phyloP scores from a whole-genome alignment of 2,113 vertebrate species.

The Muntiacus reevesi region DNA sequence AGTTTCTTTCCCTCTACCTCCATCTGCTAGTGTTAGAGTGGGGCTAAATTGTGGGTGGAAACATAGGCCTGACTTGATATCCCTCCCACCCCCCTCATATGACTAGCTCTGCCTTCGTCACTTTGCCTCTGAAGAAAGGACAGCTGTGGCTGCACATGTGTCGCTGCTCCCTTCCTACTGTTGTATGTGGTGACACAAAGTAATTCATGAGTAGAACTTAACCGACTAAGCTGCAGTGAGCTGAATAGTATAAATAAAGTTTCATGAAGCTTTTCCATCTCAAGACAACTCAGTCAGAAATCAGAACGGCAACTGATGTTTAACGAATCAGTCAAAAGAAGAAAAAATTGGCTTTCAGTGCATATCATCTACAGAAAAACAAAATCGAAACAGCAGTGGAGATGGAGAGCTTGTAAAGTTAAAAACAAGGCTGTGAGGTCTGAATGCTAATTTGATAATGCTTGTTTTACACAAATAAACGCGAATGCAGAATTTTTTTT shows the following conservation, averaged over 20 bases:
- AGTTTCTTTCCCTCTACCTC: background rate
- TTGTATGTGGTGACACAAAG: background rate
- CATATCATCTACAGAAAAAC: background rate
- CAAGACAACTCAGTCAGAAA: background rate
- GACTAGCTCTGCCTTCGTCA: background rate
- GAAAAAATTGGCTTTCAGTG: background rate
- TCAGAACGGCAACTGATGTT: background rate
- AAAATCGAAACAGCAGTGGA: background rate
- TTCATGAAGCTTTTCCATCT: background rate
- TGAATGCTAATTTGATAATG: background rate
- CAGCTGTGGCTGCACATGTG: background rate
- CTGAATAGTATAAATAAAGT: conserved; percentile 3
- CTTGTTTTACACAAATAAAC: background rate
- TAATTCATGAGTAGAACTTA: background rate
- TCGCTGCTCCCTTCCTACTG: background rate
- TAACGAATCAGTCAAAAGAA: background rate
- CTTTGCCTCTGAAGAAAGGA: background rate
- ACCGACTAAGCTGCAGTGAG: background rate
- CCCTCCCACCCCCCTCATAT: background rate
- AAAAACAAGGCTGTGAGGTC: background rate
- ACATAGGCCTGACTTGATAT: background rate
- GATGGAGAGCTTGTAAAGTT: background rate
- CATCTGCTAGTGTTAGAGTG: background rate
- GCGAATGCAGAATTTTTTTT: background rate
- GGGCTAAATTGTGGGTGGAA: background rate